These are phyloP conservation scores for Metopolophium dirhodum DNA, from an alignment of 1,140 invertebrate genomes.

Conservation along the genomic window DNA sequence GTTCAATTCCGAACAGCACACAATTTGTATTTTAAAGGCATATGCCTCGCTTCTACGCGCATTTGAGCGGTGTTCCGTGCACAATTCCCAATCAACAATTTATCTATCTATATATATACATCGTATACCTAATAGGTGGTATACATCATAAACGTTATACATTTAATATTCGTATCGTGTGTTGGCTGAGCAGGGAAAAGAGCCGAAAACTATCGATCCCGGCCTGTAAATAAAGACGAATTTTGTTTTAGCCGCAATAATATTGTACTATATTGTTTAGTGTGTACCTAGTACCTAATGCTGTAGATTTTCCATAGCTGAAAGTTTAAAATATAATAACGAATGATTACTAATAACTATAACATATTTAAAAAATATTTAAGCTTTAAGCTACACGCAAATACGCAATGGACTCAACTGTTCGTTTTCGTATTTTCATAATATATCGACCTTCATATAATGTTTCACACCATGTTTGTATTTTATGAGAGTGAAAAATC, in stretches of 20 bases:
- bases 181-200: neutral
- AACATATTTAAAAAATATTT: neutral
- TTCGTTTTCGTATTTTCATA: neutral
- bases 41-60: neutral
- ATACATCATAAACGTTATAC: neutral
- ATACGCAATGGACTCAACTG: neutral
- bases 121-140: neutral
- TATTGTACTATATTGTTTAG: neutral
- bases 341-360: neutral
- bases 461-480: neutral
- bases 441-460: neutral
- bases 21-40: conserved; percentile 6
- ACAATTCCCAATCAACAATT: neutral
- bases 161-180: conserved; percentile 9
- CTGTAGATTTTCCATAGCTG: neutral
- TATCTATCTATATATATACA: neutral
- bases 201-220: neutral
- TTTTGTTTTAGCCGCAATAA: neutral
- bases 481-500: neutral
- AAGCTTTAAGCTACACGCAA: neutral
- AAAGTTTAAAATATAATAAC: neutral
- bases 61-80: neutral
- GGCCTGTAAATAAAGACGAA: neutral
- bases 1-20: neutral
- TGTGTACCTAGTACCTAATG: neutral